Base-by-base conservation (phyloP, 2,797 vertebrate genomes). In the Urosaurus nigricauda region DNA sequence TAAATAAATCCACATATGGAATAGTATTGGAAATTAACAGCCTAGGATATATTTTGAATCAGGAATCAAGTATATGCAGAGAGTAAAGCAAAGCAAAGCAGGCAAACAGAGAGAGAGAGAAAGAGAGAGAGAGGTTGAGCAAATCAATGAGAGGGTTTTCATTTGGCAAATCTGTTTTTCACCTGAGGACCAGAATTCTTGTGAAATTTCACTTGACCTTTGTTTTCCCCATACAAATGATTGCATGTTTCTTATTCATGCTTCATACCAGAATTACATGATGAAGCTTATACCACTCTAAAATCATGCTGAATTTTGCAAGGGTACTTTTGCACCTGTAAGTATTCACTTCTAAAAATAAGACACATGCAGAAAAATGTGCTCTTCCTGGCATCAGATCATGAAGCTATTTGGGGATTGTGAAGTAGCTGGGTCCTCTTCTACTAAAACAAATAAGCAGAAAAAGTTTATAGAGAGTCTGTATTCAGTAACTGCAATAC, bases 11-110 rank as follows among this genome's bases (percentile, higher is more conserved):
- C 77, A 73, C n/a, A 2, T 65, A 83, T 26, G 88, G 77, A 84
- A 84, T 92, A 51, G 68, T 80, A 90, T 93, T 93, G 82, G 94
- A 84, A 90, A 94, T 94, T 71, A 82, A 91, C 56, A 63, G 32
- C 77, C 14, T 60, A 29, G 32, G 79, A 53, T 56, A 88, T 89
- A 71, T 92, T 93, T 93, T 88, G 90, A 83, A 93, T 87, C 47
- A 2, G 40, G 78, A 86, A 87, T 92, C 87, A 92, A 92, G 88
- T 71, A 85, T 79, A 85, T 60, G 74, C 75, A 78, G 85, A 92
- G 78, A 79, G 79, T 78, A 90, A 60, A 14, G 53, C 53, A 83
- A 51, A 51, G 7, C 47, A 51, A 51, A 88, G 87, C 75, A 86
- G 90, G 87, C 90, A 71, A 93, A 11, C 24, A 21, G 47, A 51